Percentiles rank a stretch among this genome's conserved stretches.
Evolutionary conservation across 64 coral and sea anemone genomes (phyloP).

Genomic region (Trachythela sp.): DNA sequence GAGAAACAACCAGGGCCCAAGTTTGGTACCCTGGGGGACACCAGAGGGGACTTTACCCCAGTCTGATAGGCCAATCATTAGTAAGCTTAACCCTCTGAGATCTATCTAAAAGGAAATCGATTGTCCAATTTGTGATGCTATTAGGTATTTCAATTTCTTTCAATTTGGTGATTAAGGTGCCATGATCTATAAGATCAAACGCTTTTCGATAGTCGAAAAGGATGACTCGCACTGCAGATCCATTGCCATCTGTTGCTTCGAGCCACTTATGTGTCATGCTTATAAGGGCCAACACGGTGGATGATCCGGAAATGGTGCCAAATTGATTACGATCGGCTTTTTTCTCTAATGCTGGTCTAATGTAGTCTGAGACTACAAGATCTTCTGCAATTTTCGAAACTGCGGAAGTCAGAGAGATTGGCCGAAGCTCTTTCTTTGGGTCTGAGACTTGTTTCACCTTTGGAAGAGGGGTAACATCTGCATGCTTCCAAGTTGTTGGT

Average conservation of each 20-base stretch:
- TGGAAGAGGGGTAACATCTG: too few relatives aligned
- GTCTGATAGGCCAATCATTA: neutral
- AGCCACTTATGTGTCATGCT: neutral
- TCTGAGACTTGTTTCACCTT: neutral
- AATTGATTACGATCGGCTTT: neutral
- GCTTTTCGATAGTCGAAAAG: neutral
- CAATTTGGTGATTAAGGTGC: neutral
- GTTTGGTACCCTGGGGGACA: conserved; percentile 34
- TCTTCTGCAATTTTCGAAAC: neutral
- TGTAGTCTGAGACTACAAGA: neutral
- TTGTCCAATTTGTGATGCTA: neutral
- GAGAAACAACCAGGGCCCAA: neutral
- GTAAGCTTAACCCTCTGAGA: neutral
- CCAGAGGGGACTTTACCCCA: conserved; percentile 5
- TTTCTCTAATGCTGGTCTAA: neutral
- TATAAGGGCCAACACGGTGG: neutral
- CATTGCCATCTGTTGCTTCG: neutral
- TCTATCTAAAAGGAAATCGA: neutral
- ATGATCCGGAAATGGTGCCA: neutral
- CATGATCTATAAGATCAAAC: neutral
- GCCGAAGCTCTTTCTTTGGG: neutral
- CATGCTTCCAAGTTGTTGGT: too few relatives aligned
- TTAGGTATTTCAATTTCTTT: neutral
- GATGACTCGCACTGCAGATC: neutral
- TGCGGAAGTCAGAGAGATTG: neutral